Evolutionary conservation across 2,888 invertebrate genomes (phyloP).

Genomic region (Drosophila algonquin): DNA sequence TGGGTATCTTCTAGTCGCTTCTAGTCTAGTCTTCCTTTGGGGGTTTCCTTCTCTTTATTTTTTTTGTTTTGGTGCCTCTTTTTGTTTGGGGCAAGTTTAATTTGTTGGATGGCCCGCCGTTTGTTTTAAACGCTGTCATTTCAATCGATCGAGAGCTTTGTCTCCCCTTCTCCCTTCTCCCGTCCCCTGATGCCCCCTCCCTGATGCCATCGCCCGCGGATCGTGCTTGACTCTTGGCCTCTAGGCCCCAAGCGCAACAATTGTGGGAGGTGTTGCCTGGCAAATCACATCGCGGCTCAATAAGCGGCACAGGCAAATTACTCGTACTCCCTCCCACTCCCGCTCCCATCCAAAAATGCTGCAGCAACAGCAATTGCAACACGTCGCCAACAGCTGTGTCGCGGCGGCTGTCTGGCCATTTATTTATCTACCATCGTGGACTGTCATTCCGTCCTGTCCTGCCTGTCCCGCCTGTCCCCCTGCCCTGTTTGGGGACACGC

Average conservation of each 20-base stretch:
- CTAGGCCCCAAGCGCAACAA: slow-evolving; percentile 55
- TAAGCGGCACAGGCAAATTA: slow-evolving; percentile 63
- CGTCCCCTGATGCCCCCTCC: too few relatives aligned
- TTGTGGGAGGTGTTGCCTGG: slow-evolving; percentile 65
- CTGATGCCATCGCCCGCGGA: slow-evolving; percentile 21
- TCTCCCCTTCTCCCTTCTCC: not conserved
- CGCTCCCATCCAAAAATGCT: not conserved
- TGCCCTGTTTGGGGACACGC: slow-evolving; percentile 48
- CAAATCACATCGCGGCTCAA: slow-evolving; percentile 72
- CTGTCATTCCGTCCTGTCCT: not conserved
- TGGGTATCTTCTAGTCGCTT: not conserved
- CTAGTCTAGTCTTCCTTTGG: not conserved
- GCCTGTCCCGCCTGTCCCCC: not conserved
- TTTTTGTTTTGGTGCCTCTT: slow-evolving; percentile 7
- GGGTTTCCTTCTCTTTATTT: slow-evolving; percentile 9
- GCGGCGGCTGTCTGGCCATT: slow-evolving; percentile 57
- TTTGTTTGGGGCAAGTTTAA: slow-evolving; percentile 59
- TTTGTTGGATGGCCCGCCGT: slow-evolving; percentile 69
- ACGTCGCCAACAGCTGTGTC: slow-evolving; percentile 74
- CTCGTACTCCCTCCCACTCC: slow-evolving; percentile 10
- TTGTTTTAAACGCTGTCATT: slow-evolving; percentile 69
- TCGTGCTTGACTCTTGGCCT: slow-evolving; percentile 73
- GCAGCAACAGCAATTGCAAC: slow-evolving; percentile 55
- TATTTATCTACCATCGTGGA: slow-evolving; percentile 63
- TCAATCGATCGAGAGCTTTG: slow-evolving; percentile 51